phyloP scores from a whole-genome alignment of 2,797 vertebrate genomes.

The Oreochromis grahami region DNA sequence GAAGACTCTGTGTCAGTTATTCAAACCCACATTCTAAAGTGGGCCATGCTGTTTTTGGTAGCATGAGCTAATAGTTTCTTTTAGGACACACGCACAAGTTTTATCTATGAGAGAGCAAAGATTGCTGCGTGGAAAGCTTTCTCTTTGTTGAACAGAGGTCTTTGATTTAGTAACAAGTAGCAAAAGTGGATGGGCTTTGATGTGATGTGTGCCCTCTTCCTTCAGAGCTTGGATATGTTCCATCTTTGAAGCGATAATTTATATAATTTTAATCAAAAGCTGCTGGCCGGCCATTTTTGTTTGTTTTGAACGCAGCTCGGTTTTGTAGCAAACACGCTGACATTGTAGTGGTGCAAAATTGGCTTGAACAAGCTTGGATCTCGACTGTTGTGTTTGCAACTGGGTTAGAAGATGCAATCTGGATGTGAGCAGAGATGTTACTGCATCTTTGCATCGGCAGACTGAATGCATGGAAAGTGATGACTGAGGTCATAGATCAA shows the following conservation, averaged over 20 bases:
- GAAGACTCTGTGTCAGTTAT: slow-evolving; percentile 21
- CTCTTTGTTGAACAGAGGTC: slow-evolving; percentile 1
- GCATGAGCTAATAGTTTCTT: slow-evolving; percentile 24
- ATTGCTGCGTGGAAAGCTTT: not conserved
- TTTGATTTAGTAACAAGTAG: slow-evolving; percentile 18
- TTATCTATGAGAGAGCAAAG: slow-evolving; percentile 2
- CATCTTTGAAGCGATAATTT: slow-evolving; percentile 31
- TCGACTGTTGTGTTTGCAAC: not conserved
- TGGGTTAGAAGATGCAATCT: not conserved
- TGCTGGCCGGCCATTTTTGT: not conserved
- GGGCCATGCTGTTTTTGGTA: slow-evolving; percentile 49
- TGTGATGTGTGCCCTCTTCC: not conserved
- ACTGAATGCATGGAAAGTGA: not conserved
- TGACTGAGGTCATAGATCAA: not conserved
- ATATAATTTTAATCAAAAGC: slow-evolving; percentile 5
- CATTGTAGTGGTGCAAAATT: not conserved
- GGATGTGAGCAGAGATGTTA: not conserved
- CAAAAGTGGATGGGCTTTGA: slow-evolving; percentile 12
- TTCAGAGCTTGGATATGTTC: not conserved
- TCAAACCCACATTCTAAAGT: slow-evolving; percentile 47
- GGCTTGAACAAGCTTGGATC: not conserved
- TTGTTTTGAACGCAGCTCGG: not conserved
- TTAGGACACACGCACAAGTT: slow-evolving; percentile 1
- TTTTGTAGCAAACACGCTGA: not conserved
- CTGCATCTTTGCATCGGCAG: not conserved